Percentiles rank a stretch among this genome's conserved stretches.
Evolutionary conservation across 2,888 invertebrate genomes (phyloP).

Genomic region (Parochlus steinenii): DNA sequence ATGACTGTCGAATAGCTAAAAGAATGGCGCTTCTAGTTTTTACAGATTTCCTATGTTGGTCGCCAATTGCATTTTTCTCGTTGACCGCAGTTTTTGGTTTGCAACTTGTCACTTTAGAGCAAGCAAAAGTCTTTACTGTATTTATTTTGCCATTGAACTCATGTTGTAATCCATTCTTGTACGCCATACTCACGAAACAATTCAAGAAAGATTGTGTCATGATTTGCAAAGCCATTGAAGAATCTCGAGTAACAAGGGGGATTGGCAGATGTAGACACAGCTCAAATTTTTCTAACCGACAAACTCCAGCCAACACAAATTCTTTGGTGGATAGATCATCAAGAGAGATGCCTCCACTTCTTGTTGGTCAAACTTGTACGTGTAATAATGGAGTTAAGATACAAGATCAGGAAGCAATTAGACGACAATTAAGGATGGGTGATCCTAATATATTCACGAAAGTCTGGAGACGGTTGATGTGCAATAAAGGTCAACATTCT

Average conservation of each 20-base stretch:
- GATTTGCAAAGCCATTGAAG: conserved; percentile 91
- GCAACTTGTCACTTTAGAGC: conserved; percentile 80
- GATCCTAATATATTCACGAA: conserved; percentile 18
- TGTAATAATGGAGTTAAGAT: conserved; percentile 33
- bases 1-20: conserved; percentile 90
- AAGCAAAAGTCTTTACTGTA: conserved; percentile 91
- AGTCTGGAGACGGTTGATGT: conserved; percentile 31
- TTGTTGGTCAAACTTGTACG: conserved; percentile 28
- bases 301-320: conserved; percentile 75
- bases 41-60: conserved; percentile 96
- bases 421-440: conserved; percentile 17
- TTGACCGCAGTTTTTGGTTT: conserved; percentile 84
- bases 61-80: conserved; percentile 91
- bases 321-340: conserved; percentile 66
- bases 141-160: conserved; percentile 92
- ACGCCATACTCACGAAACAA: conserved; percentile 94
- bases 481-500: conserved; percentile 21
- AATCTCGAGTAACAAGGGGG: conserved; percentile 74
- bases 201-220: conserved; percentile 95
- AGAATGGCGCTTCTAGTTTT: conserved; percentile 93
- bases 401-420: conserved; percentile 20
- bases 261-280: conserved; percentile 75
- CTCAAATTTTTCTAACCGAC: conserved; percentile 73
- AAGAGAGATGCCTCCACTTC: conserved; percentile 45
- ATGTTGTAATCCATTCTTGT: conserved; percentile 95